phyloP scores from a whole-genome alignment of 2,888 invertebrate species.

The Poecilus cupreus region DNA sequence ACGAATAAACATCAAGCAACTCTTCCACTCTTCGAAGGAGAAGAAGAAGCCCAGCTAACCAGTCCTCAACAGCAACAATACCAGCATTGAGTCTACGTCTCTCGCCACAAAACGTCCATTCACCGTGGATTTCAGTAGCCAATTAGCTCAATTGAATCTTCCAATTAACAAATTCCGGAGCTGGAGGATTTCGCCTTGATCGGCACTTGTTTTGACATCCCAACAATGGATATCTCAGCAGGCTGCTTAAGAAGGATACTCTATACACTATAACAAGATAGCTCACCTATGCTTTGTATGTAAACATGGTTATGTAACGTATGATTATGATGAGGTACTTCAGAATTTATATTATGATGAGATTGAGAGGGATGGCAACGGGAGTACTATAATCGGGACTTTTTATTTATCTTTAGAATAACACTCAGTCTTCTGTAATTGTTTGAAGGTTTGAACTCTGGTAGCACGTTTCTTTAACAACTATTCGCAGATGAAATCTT shows the following conservation, averaged over 20 bases:
- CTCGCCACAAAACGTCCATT: slow-evolving; percentile 16
- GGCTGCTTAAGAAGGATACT: slow-evolving; percentile 39
- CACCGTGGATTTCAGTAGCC: slow-evolving; percentile 61
- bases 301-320: slow-evolving; percentile 23
- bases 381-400: no score
- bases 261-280: slow-evolving; percentile 37
- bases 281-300: slow-evolving; percentile 36
- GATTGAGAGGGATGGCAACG: no score
- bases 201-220: slow-evolving; percentile 48
- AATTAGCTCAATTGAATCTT: slow-evolving; percentile 64
- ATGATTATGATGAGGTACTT: slow-evolving; percentile 20
- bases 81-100: slow-evolving; percentile 17
- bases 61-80: slow-evolving; percentile 27
- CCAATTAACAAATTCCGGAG: slow-evolving; percentile 65
- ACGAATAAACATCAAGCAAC: background rate
- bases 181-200: slow-evolving; percentile 27
- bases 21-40: background rate
- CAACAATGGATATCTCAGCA: slow-evolving; percentile 38
- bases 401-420: no score
- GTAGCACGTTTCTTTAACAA: no score
- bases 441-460: no score
- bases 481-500: no score
- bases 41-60: background rate
- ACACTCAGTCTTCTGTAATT: no score
- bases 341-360: background rate